These are phyloP conservation scores for Martes martes DNA, from an alignment of 2,113 vertebrate species.

Conservation along the genomic window DNA sequence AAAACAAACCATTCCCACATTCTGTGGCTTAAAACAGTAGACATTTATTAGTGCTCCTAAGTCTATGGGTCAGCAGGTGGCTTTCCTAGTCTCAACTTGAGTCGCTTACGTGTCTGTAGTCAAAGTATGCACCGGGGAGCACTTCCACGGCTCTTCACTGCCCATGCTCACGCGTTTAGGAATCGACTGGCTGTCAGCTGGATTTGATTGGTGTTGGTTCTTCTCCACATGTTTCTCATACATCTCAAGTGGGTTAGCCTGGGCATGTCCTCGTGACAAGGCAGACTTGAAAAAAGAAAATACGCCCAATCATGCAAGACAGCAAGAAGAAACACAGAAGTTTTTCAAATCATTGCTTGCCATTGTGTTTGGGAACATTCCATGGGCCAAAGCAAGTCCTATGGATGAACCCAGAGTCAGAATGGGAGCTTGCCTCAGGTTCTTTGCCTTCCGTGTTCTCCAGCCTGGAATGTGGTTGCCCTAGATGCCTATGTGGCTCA, in stretches of 20 bases:
- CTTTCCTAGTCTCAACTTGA: background rate
- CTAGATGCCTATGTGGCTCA: background rate
- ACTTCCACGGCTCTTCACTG: background rate
- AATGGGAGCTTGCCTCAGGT: background rate
- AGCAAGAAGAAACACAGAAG: background rate
- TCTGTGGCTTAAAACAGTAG: background rate
- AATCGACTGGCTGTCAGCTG: background rate
- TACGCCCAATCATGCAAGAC: background rate
- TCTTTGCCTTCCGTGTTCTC: background rate
- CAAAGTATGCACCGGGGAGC: background rate
- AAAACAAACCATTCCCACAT: background rate
- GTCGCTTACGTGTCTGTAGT: background rate
- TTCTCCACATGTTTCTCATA: background rate
- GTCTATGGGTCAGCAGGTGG: background rate
- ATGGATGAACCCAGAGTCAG: background rate
- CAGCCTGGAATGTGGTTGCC: background rate
- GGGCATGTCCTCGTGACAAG: background rate
- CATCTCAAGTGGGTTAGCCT: background rate
- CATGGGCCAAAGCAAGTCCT: background rate
- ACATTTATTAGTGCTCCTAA: background rate
- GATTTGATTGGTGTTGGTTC: background rate
- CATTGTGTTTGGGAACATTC: background rate
- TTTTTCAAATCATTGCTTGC: slow-evolving; percentile 6
- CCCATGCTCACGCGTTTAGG: background rate
- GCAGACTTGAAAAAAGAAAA: background rate